Percentiles rank a stretch among this genome's conserved stretches.
These are phyloP conservation scores for Gobius niger DNA, from an alignment of 2,113 vertebrate genomes.

Conservation along the genomic window DNA sequence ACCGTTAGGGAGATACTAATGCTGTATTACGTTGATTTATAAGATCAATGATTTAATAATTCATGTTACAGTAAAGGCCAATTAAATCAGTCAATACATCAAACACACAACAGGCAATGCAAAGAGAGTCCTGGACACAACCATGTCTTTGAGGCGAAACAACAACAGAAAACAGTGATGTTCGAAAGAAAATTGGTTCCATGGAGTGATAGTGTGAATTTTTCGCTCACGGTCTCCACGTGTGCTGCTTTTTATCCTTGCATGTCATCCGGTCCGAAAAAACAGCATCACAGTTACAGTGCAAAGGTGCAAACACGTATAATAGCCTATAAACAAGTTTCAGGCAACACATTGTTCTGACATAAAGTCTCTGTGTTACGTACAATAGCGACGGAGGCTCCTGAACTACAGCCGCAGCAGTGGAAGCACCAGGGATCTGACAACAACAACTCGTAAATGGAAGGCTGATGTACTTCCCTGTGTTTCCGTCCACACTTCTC, in stretches of 20 bases:
- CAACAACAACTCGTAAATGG: constrained; percentile 36
- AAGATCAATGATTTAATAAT: too few species aligned
- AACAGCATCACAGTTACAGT: neutral
- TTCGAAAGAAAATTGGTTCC: neutral
- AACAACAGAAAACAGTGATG: neutral
- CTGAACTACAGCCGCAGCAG: neutral
- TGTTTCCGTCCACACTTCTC: constrained; percentile 38
- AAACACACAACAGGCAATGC: too few species aligned
- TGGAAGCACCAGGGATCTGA: constrained; percentile 25
- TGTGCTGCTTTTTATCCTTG: neutral
- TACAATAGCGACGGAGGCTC: constrained; percentile 1
- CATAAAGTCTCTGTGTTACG: neutral
- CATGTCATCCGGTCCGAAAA: too few species aligned
- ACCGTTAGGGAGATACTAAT: too few species aligned
- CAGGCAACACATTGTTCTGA: neutral
- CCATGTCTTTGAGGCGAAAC: neutral
- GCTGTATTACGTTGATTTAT: too few species aligned
- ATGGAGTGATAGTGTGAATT: constrained; percentile 2
- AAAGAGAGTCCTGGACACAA: neutral
- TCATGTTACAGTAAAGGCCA: too few species aligned
- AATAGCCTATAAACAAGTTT: neutral
- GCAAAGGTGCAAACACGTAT: neutral
- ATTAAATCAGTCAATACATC: too few species aligned
- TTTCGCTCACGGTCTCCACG: neutral
- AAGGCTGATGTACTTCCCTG: constrained; percentile 26